Evolutionary conservation across 1,140 invertebrate species (phyloP), one percentile per base, ranked within the genome.

Genomic region (Batillaria attramentaria): DNA sequence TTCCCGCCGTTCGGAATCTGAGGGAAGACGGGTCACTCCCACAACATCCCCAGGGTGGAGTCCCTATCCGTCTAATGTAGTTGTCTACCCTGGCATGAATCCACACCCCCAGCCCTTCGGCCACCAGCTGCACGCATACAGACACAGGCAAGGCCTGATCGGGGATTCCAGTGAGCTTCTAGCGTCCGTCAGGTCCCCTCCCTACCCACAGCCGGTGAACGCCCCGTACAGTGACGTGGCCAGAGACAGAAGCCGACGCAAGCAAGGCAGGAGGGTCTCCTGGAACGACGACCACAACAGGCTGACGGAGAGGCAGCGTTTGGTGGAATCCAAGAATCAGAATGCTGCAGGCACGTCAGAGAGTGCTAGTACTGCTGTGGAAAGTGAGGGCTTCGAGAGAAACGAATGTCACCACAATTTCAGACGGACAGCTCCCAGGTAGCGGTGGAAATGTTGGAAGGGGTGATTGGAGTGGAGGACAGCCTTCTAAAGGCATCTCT

Each of bases 251-350:
- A n/a, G 31, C 39, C 73, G 39, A 16, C 54, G 57, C 10, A 75
- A 75, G 39, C 73, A 75, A 3, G 57, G 54, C 4, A 16, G 54
- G 10, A 33, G 54, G 16, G 73, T 75, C 18, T 41, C 73, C n/a
- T 75, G 73, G 50, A 75, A 75, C 39, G 73, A 75, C 28, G 57
- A 65, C 54, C 39, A 75, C 31, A 75, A 57, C n/a, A 60, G 57
- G 4, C 24, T 42, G 41, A 4, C 8, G 3, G 35, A 16, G 31
- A 18, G 16, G 10, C 1, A 10, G 33, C 10, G 33, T 62, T 28
- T 24, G 24, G n/a, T 31, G 33, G 24, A n/a, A 1, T 62, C 37
- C 28, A 50, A 60, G 10, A 75, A 75, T 60, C 46, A 74, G 24
- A 62, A 42, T 31, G 54, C 73, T 41, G 28, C n/a, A n/a, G n/a